Conservation (phyloP, 2,888 invertebrate genomes). For the Mythimna impura region DNA sequence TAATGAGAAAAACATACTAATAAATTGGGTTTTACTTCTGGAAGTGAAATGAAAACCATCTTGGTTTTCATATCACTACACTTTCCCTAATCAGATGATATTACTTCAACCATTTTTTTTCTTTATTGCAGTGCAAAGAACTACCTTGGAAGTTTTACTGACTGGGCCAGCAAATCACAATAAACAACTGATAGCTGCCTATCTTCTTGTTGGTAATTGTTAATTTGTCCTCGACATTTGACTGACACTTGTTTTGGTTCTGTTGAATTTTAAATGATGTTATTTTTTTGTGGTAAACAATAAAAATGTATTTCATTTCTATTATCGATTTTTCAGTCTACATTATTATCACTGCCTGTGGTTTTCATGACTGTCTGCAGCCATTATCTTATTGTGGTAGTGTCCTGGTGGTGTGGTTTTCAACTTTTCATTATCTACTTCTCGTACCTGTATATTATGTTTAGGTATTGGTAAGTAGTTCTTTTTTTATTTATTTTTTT, state of each 20-base stretch:
- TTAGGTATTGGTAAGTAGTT: not conserved
- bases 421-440: not conserved
- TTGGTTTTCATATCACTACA: no score
- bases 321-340: constrained; percentile 8
- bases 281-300: constrained; percentile 29
- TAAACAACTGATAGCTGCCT: constrained; percentile 30
- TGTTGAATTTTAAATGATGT: constrained; percentile 41
- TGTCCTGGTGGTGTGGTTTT: not conserved
- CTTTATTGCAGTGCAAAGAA: constrained; percentile 88
- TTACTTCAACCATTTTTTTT: not conserved
- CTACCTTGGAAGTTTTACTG: constrained; percentile 91
- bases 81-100: not conserved
- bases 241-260: constrained; percentile 22
- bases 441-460: not conserved
- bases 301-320: constrained; percentile 30
- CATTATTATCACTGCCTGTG: not conserved
- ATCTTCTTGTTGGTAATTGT: constrained; percentile 14
- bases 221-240: constrained; percentile 33
- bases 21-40: no score
- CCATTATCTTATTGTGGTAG: not conserved
- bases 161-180: constrained; percentile 86
- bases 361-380: not conserved
- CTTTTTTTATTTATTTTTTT: no score
- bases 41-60: no score
- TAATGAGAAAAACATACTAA: not conserved